phyloP scores from a whole-genome alignment of 2,888 invertebrate genomes.

The Catocala fraxini region DNA sequence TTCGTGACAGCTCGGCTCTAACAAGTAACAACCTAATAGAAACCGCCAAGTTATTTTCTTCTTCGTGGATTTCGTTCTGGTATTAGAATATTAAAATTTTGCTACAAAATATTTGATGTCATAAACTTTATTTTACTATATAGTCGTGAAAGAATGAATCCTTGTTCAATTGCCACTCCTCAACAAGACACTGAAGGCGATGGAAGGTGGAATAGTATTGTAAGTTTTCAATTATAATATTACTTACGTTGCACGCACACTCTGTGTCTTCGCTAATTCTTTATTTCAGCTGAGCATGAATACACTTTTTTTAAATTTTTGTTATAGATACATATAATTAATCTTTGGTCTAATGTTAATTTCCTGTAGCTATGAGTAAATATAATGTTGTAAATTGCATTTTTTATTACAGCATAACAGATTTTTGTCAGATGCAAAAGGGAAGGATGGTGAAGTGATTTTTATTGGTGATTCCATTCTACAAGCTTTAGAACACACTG shows the following conservation, averaged over 20 bases:
- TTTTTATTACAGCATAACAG: conserved; percentile 91
- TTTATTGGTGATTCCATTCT: conserved; percentile 97
- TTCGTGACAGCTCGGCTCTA: conserved; percentile 18
- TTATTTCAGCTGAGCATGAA: background rate
- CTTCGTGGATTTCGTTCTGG: conserved; percentile 40
- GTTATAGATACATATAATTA: background rate
- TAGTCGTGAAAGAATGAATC: conserved; percentile 87
- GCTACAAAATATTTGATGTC: conserved; percentile 37
- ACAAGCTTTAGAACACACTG: conserved; percentile 93
- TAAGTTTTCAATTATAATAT: conserved; percentile 61
- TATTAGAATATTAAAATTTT: conserved; percentile 27
- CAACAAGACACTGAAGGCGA: conserved; percentile 94
- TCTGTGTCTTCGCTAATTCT: too few species aligned
- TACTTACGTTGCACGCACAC: conserved; percentile 2
- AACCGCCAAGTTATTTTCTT: conserved; percentile 53
- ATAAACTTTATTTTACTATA: conserved; percentile 26
- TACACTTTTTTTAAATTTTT: background rate
- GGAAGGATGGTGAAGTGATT: conserved; percentile 97
- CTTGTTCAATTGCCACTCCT: conserved; percentile 90
- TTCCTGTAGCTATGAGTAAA: too few species aligned
- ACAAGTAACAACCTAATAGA: conserved; percentile 25
- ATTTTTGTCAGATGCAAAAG: conserved; percentile 94
- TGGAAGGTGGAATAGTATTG: conserved; percentile 94
- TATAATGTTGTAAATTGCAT: background rate
- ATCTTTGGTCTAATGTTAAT: too few species aligned